Base-by-base conservation (phyloP, 2,797 vertebrate species). In the Notolepis coatsorum region DNA sequence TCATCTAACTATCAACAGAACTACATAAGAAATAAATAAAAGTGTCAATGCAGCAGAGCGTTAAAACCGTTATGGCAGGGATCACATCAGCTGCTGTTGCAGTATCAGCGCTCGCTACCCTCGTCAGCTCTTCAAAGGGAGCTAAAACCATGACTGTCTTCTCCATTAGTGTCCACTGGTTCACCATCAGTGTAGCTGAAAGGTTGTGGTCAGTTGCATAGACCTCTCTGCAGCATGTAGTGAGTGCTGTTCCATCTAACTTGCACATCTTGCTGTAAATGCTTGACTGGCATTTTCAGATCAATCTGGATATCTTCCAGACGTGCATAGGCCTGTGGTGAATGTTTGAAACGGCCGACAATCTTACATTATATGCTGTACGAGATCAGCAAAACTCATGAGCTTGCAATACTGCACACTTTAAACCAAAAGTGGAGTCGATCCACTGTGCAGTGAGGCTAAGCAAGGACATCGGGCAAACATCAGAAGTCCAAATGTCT, bases 351-450 rank as follows among this genome's bases (percentile, higher is more conserved):
- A 20, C 33, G 48, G 7, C 48, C 48, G 1, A 51, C 30, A 20
- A 52, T 52, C 20, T 52, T 24, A 55, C 48, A 4, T 43, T n/a
- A 23, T 65, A 20, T 4, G 21, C 53, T 57, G 62, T 55, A 21
- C 55, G 63, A 33, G 46, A 59, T 6, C 46, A 54, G 21, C 37
- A 20, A 30, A 50, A 28, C 33, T 50, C 13, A 5, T 20, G 3
- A 10, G 45, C 23, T 8, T 49, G 39, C 20, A 58, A 31, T 5
- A 46, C 41, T 12, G 55, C 55, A 27, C 27, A 23, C 35, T 38
- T 3, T 20, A 51, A 20, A 8, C 30, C 50, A 20, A 61, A 61
- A 13, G 7, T 12, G 3, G 49, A 1, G 45, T 50, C 57, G 2
- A 60, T 8, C 57, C 57, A 48, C 7, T 60, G 57, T 25, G 15